Percentiles rank a stretch among this genome's conserved stretches.
These are phyloP conservation scores for Vanessa atalanta DNA, from an alignment of 1,140 invertebrate genomes.

Conservation along the genomic window DNA sequence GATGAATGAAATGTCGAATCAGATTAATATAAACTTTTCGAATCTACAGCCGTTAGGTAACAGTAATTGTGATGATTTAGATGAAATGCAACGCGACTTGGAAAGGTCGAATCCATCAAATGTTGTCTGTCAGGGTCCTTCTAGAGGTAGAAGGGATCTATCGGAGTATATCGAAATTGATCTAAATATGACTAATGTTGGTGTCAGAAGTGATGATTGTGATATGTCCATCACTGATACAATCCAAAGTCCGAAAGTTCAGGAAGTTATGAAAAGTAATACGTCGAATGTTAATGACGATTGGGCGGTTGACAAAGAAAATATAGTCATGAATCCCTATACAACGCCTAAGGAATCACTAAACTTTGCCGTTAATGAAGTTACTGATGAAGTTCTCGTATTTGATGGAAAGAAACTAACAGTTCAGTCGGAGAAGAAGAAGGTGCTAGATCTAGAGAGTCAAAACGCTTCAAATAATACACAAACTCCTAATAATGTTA, in stretches of 20 bases:
- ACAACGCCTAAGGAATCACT: slow-evolving; percentile 48
- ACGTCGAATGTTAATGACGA: slow-evolving; percentile 47
- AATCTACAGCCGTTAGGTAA: slow-evolving; percentile 47
- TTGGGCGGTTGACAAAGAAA: slow-evolving; percentile 65
- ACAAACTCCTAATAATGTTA: background rate
- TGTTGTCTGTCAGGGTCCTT: slow-evolving; percentile 45
- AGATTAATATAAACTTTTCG: slow-evolving; percentile 65
- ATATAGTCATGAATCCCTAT: slow-evolving; percentile 67
- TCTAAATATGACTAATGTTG: slow-evolving; percentile 59
- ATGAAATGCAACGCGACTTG: slow-evolving; percentile 65
- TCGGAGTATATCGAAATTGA: slow-evolving; percentile 71
- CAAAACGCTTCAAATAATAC: background rate
- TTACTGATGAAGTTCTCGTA: slow-evolving; percentile 60
- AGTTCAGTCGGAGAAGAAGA: slow-evolving; percentile 51
- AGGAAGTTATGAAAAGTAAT: slow-evolving; percentile 46
- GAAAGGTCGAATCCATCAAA: slow-evolving; percentile 41
- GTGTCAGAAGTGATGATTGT: slow-evolving; percentile 45
- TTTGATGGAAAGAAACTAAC: slow-evolving; percentile 70
- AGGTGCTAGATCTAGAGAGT: slow-evolving; percentile 16
- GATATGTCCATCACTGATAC: slow-evolving; percentile 72
- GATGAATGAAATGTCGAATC: slow-evolving; percentile 54
- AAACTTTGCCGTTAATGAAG: slow-evolving; percentile 62
- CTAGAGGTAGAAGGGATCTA: slow-evolving; percentile 39
- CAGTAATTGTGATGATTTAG: slow-evolving; percentile 60
- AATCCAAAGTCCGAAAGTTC: slow-evolving; percentile 57